A percentile compares a stretch with the other conserved stretches of the same genome.
These are phyloP conservation scores for Emydocephalus ijimae DNA, from an alignment of 2,113 vertebrate genomes.

Conservation along the genomic window DNA sequence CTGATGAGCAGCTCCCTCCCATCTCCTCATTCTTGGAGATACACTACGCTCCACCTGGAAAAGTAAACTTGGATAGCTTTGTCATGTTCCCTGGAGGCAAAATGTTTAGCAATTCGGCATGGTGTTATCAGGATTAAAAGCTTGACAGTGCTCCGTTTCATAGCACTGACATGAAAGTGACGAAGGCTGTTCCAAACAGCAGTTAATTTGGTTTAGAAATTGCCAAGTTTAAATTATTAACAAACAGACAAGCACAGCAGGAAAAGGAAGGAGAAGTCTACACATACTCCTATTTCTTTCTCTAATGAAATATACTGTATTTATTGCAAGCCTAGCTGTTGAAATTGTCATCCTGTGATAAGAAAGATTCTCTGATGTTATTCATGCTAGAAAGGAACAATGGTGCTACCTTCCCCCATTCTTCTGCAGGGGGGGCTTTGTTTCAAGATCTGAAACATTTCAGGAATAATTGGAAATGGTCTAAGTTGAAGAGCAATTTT, in stretches of 20 bases:
- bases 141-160: not conserved
- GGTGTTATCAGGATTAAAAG: conserved; percentile 15
- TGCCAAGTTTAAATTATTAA: conserved; percentile 59
- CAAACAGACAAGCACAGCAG: conserved; percentile 38
- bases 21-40: not conserved
- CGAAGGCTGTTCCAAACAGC: conserved; percentile 29
- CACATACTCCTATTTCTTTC: not conserved
- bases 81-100: not conserved
- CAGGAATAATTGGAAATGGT: conserved; percentile 54
- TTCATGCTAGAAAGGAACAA: conserved; percentile 36
- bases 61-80: not conserved
- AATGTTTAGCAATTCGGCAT: not conserved
- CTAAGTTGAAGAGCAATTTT: conserved; percentile 49
- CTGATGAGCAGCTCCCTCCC: not conserved
- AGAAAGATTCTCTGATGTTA: conserved; percentile 57
- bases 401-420: not conserved
- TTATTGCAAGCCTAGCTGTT: conserved; percentile 39
- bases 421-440: conserved; percentile 28
- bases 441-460: conserved; percentile 54
- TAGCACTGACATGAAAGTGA: conserved; percentile 22
- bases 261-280: conserved; percentile 6
- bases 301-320: conserved; percentile 25
- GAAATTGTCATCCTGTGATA: conserved; percentile 39
- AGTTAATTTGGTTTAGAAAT: conserved; percentile 54
- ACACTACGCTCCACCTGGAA: not conserved